Evolutionary conservation across 2,113 vertebrate genomes (phyloP), one percentile per base, ranked within the genome.

Genomic region (Thunnus thynnus): DNA sequence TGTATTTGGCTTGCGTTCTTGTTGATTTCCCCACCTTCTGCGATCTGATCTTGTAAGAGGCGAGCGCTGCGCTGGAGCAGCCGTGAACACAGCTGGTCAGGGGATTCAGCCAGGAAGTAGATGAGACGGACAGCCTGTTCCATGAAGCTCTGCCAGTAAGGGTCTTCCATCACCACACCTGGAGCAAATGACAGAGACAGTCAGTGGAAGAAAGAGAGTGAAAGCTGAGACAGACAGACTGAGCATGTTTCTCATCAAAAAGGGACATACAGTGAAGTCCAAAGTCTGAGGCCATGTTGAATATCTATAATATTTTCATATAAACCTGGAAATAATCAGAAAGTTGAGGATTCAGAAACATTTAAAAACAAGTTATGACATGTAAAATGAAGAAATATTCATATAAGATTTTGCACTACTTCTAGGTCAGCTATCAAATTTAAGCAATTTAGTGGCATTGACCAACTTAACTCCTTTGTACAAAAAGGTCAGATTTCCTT

Each of bases 141-240:
- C 94, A 97, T 97, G 88, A 99, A 99, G 36, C 97, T 96, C 85
- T 99, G 94, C 98, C 98, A 99, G 82, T 97, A 88, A 9, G 93
- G 82, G 69, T 95, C 95, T 14, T 95, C 94, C 85, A 93, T 91
- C 71, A 94, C 88, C 36, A 94, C 92, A 81, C 95, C 95, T 96
- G 69, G 27, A 54, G 5, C 11, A 65, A 27, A 20, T 5, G 51
- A 47, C 3, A 54, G 13, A 44, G 3, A 0, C 3, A n/a, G 46
- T 80, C 5, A 82, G 60, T 36, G 41, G 32, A 5, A 47, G 13
- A 47, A 74, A 55, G 16, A n/a, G 14, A 20, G 13, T 3, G 1
- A 60, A 46, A 56, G 30, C 16, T 0, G 36, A 18, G 16, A 66
- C 0, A 3, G 32, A 72, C 25, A 61, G 11, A 46, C 7, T 13